Base-by-base conservation (phyloP, 2,888 invertebrate species). In the Scrobipalpa atriplicella region DNA sequence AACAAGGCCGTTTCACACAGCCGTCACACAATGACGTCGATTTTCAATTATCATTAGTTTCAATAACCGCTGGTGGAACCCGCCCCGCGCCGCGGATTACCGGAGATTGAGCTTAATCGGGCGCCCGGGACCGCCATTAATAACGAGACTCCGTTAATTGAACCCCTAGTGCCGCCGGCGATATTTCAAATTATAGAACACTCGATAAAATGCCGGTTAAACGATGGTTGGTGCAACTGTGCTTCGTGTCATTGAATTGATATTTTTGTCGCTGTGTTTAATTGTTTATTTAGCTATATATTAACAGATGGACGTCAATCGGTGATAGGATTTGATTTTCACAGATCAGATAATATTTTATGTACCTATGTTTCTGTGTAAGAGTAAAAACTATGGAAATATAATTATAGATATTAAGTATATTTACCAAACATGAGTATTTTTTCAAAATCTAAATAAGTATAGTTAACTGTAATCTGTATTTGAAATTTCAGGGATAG, bases 91-190 rank as follows among this genome's bases (percentile, higher is more conserved):
- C 86, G 84, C 88, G 89, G 90, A 90, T 89, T 86, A 89, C 87
- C 81, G 89, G 89, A 87, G 89, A 89, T 90, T 89, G 89, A 83
- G 86, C 87, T 87, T 89, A 89, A 90, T 90, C 88, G 90, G 85
- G 82, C 83, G 80, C 82, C 82, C 80, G 85, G 84, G 83, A 84
- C 56, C 75, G 78, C 89, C 90, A 90, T 92, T 89, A 87, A 90
- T 92, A 90, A 89, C 88, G 81, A 81, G 75, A 79, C 83, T 82
- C 82, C 81, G 89, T 90, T 90, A 90, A 91, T 90, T 91, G 87
- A 87, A 89, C 85, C 82, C 81, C 85, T 80, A 81, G 36, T 58
- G 79, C 84, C 79, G 78, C 76, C 79, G 77, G 81, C 79, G 79
- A 86, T 91, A 88, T 88, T 85, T 90, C 87, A 89, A 87, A 89